Base-by-base conservation (phyloP, 2,888 invertebrate genomes). In the Microctonus aethiopoides region DNA sequence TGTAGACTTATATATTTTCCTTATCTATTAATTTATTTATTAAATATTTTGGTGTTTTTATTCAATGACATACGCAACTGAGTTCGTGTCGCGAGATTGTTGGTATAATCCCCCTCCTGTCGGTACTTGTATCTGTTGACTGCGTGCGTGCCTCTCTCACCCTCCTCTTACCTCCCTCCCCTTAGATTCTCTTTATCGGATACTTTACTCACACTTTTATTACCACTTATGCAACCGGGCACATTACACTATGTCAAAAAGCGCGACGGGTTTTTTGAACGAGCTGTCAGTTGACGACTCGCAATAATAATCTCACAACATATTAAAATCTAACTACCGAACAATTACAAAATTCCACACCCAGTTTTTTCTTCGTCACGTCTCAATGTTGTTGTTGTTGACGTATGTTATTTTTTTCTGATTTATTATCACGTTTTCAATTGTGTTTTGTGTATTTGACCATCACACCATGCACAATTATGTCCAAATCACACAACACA, bases 211-310 rank as follows among this genome's bases (percentile, higher is more conserved):
- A 72, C 77, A 69, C 76, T 74, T 70, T 77, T 77, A 79, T 77
- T 72, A 74, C 77, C 82, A 82, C 82, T 83, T 79, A 79, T 76
- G 80, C 80, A 82, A 83, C 80, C 79, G 39, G 76, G 80, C 80
- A 78, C 80, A 80, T 79, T 77, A 77, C 81, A 78, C 69, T 68
- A 74, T 71, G 72, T 62, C 71, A 70, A 73, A 71, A 72, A 60
- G 71, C 68, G 16, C 61, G 68, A 70, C 62, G 69, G 64, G 65
- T 63, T 36, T 51, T 64, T 34, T 13, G 20, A 36, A 20, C 26
- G 16, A 29, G 34, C 39, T 39, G 39, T 60, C 34, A 60, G 34
- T 39, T 60, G 46, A 26, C 24, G 26, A 24, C 24, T 62, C 36
- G 24, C 26, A 41, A 46, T 62, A 11, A 41, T n/a, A 26, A 22